Base-by-base conservation (phyloP, 1,140 invertebrate genomes). In the Caenorhabditis inopinata region DNA sequence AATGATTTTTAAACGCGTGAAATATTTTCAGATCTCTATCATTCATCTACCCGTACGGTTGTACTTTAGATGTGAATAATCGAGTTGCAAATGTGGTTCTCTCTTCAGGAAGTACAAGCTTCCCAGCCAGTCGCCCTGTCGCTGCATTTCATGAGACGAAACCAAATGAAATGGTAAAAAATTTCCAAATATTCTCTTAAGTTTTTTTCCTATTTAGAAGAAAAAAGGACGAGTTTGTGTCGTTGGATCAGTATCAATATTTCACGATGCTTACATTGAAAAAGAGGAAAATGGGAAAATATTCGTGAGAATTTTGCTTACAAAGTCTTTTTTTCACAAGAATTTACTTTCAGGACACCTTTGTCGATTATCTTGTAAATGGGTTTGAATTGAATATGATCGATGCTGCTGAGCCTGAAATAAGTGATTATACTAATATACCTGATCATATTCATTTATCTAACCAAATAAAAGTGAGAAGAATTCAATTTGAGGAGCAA, bases 41-140 rank as follows among this genome's bases (percentile, higher is more conserved):
- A 79, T 95, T 97, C 90, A 91, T 99, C 11, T 99, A 97, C 90
- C 96, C 97, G 0, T 96, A 93, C 90, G 97, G 97, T 25, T 94
- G 95, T 38, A 97, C 96, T 0, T 89, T 99, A 49, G 97, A 95
- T 87, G 95, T 98, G 0, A 94, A 93, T 74, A 93, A 93, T 87
- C 95, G 96, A 11, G 9, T 21, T 7, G 93, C 95, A 0, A 91
- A 93, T 23, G 93, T 96, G 53, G 92, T 96, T 5, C 89, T 99
- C 42, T 96, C 95, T 6, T 96, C 94, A 82, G 96, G 96, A 51
- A 93, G 93, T 77, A 93, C 96, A 2, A 94, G 95, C 27, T 96
- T 96, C 90, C 97, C 97, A 25, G 92, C 95, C 4, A 95, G 96
- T 89, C 91, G 96, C 85, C 95, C 96, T 0, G 90, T 98, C 42